Evolutionary conservation across 2,113 vertebrate genomes (phyloP).

Genomic region (Lepisosteus osseus): DNA sequence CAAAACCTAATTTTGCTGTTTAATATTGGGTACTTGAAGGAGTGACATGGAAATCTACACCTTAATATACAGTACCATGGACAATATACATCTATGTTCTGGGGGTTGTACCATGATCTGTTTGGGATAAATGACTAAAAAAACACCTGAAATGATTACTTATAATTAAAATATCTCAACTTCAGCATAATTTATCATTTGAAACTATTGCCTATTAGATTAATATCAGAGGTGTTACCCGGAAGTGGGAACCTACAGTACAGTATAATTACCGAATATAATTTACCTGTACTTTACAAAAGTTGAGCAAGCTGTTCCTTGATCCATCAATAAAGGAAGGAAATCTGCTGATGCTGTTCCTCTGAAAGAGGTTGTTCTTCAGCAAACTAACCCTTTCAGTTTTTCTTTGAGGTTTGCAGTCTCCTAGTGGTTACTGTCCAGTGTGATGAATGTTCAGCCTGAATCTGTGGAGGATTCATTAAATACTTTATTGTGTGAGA

Average conservation of each 20-base stretch:
- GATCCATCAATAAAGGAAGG: slow-evolving; percentile 13
- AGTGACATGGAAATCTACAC: too few species aligned
- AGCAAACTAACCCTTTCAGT: background rate
- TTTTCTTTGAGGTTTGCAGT: background rate
- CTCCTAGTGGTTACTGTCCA: slow-evolving; percentile 22
- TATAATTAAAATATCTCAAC: background rate
- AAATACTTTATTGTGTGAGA: slow-evolving; percentile 12
- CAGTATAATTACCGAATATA: background rate
- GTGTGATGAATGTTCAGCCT: slow-evolving; percentile 23
- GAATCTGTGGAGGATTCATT: too few species aligned
- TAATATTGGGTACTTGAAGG: too few species aligned
- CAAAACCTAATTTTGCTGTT: too few species aligned
- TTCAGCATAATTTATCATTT: slow-evolving; percentile 15
- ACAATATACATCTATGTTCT: too few species aligned
- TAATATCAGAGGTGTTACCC: background rate
- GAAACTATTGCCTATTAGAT: slow-evolving; percentile 20
- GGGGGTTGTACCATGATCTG: too few species aligned
- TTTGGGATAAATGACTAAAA: background rate
- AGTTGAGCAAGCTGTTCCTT: slow-evolving; percentile 15
- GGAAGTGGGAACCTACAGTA: background rate
- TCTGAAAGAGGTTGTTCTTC: slow-evolving; percentile 13
- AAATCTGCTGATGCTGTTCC: slow-evolving; percentile 24
- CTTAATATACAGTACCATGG: too few species aligned
- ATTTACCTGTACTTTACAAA: slow-evolving; percentile 11
- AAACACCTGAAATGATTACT: slow-evolving; percentile 12